Evolutionary conservation across 92 coral and sea anemone genomes (phyloP), one percentile per base, ranked within the genome.

Genomic region (Parazoanthus swiftii): DNA sequence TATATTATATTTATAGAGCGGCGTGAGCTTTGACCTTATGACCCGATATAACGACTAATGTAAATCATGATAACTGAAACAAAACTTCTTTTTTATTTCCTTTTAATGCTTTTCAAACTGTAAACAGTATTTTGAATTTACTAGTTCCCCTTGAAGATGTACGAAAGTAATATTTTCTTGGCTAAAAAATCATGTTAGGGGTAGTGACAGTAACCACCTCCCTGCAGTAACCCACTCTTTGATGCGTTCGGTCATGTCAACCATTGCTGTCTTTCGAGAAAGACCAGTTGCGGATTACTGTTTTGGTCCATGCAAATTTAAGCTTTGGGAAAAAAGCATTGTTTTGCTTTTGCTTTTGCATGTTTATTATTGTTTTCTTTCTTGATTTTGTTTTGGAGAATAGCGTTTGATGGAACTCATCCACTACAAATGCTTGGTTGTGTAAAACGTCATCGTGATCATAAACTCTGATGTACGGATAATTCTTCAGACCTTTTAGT

Each of bases 111-210:
- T 59, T 80, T 80, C 72, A 80, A 80, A 80, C 68, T 56, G 58
- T 80, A 80, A 80, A 80, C 46, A 80, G 43, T 80, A 80, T 80
- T 80, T 80, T 56, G 85, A 80, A 56, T 33, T 80, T 80, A 80
- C 85, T 80, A 80, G 16, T 80, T 80, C 70, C 84, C 84, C 84
- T 35, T 80, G 70, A 70, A n/a, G 20, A 50, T 79, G 80, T 20
- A 76, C 58, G 33, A 76, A 76, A 76, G 20, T 43, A 76, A 77
- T 44, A 77, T 77, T 77, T 77, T 77, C 81, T 77, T 44, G 35
- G 81, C 81, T 42, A 39, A 44, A 44, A 77, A 21, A 77, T 77
- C 48, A 42, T 77, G 81, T 77, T 58, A 23, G 58, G 33, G 81
- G 33, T 39, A 77, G 54, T 39, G 58, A 42, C 33, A 29, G 0